Evolutionary conservation across 2,888 invertebrate species (phyloP).

Genomic region (Apodemia hepburni): DNA sequence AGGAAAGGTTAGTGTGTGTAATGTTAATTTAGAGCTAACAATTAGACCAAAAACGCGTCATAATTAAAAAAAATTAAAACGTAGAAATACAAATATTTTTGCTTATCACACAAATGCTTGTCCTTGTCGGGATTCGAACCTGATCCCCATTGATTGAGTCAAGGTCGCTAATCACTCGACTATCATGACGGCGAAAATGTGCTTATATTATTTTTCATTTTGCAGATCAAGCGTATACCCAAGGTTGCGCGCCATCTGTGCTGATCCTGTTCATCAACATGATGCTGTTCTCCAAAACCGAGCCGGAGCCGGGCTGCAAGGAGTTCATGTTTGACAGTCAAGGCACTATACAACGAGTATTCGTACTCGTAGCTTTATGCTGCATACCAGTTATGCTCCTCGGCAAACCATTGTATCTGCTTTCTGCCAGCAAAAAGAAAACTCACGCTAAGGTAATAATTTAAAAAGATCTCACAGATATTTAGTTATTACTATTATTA

Average conservation of each 20-base stretch:
- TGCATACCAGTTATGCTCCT: conserved; percentile 97
- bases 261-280: conserved; percentile 99
- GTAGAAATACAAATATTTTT: no score
- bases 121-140: no score
- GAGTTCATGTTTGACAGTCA: conserved; percentile 87
- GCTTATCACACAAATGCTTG: no score
- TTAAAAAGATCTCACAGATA: neutral
- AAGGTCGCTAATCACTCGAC: no score
- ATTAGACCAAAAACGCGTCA: no score
- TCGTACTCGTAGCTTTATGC: conserved; percentile 88
- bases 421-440: conserved; percentile 61
- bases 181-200: no score
- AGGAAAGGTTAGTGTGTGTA: no score
- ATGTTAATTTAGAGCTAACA: no score
- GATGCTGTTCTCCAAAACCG: conserved; percentile 91
- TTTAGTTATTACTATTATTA: no score
- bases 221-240: conserved; percentile 56
- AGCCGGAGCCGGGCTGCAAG: conserved; percentile 66
- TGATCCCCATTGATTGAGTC: no score
- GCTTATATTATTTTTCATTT: neutral
- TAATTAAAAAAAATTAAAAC: no score
- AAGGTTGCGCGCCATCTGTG: conserved; percentile 94
- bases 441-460: conserved; percentile 48
- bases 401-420: conserved; percentile 92
- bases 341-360: conserved; percentile 84